phyloP scores from a whole-genome alignment of 2,888 invertebrate genomes.

The Endotricha flammealis region DNA sequence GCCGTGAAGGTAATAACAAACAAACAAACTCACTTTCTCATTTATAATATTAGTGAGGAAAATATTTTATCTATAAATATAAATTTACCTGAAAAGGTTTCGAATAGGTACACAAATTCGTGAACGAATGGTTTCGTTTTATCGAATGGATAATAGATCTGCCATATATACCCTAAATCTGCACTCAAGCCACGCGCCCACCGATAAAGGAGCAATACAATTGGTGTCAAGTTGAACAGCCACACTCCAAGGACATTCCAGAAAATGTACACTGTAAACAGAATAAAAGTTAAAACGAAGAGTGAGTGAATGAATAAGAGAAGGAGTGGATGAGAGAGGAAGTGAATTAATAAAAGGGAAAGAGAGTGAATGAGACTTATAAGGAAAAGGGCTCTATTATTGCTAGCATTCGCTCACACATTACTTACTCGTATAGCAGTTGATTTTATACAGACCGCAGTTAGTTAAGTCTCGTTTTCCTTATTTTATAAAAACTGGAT shows the following conservation, averaged over 20 bases:
- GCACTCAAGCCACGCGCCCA: slow-evolving; percentile 35
- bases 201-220: slow-evolving; percentile 40
- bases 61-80: slow-evolving; percentile 7
- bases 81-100: slow-evolving; percentile 46
- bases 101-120: slow-evolving; percentile 44
- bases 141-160: slow-evolving; percentile 56
- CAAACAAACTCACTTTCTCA: too few relatives aligned
- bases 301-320: not conserved
- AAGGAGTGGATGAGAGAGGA: too few relatives aligned
- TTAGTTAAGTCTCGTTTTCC: too few relatives aligned
- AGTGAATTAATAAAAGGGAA: too few relatives aligned
- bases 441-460: too few relatives aligned
- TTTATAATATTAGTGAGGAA: not conserved
- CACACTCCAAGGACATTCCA: slow-evolving; percentile 51
- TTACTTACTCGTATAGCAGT: too few relatives aligned
- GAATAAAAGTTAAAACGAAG: not conserved
- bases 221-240: slow-evolving; percentile 51
- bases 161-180: slow-evolving; percentile 50
- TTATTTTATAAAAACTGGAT: too few relatives aligned
- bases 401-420: too few relatives aligned
- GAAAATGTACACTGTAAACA: slow-evolving; percentile 50
- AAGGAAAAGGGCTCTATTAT: too few relatives aligned
- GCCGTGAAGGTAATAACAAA: too few relatives aligned
- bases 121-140: slow-evolving; percentile 49
- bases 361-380: too few relatives aligned